Evolutionary conservation across 2,113 vertebrate species (phyloP), one percentile per base, ranked within the genome.

Genomic region (Thamnophis sirtalis): DNA sequence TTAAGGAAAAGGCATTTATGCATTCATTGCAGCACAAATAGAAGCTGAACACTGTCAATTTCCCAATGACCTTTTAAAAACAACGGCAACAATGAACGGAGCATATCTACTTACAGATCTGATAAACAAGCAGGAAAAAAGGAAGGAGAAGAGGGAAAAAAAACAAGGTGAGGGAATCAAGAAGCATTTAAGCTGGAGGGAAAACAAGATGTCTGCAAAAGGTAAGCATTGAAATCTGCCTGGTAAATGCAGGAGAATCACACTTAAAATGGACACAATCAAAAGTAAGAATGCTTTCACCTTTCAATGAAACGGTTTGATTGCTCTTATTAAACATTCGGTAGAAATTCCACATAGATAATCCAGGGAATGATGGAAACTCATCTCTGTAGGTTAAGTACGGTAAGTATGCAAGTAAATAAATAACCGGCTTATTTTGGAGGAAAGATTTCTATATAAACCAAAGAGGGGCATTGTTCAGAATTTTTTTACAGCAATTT

Each of bases 311-410:
- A 93, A 95, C 90, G 95, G 95, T 96, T 95, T 95, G 96, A 96
- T 93, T 97, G 97, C 97, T 96, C 97, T 97, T 95, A 95, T 93
- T 92, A 94, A 96, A 96, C 94, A 95, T 95, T 97, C 95, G 96
- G 93, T 97, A 97, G 97, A 97, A 97, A 97, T 97, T 97, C 96
- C 96, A 97, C 96, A 95, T 93, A 96, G 97, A 97, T 97, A 80
- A 97, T 97, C 96, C 96, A 90, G 93, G 96, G 95, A 97, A 96
- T 96, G 96, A 97, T 97, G 97, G 96, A 97, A 97, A 98, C 97
- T 97, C 97, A 97, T 97, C 33, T 80, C 17, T 43, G 73, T 6
- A 80, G 33, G 17, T 38, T 43, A 43, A 80, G 96, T n/a, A n/a
- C n/a, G n/a, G n/a, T 96, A 94, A 97, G 96, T 96, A 96, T 96